Conservation (phyloP, 2,888 invertebrate species). For the Stenchaetothrips biformis region DNA sequence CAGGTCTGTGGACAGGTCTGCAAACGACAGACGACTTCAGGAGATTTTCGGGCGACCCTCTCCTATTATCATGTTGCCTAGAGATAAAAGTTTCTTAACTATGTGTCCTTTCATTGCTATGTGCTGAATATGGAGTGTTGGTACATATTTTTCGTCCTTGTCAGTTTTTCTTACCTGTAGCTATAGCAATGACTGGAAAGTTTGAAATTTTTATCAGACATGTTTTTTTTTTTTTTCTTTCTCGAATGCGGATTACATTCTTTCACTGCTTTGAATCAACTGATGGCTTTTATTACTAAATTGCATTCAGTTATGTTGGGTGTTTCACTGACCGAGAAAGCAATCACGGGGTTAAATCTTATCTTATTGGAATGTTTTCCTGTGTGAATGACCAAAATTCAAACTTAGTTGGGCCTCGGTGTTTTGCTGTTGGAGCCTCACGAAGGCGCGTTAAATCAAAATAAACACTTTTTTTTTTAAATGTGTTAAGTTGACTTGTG, state of each 20-base stretch:
- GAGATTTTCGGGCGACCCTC: neutral
- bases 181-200: neutral
- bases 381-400: neutral
- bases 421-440: neutral
- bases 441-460: neutral
- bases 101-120: neutral
- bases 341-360: neutral
- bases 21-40: neutral
- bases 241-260: neutral
- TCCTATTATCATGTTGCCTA: neutral
- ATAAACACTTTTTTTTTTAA: neutral
- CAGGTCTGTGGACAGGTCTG: conserved; percentile 1
- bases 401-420: neutral
- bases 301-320: neutral
- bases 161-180: neutral
- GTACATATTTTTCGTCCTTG: neutral
- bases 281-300: neutral
- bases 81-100: neutral
- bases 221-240: neutral
- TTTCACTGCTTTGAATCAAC: neutral
- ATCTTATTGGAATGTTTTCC: neutral
- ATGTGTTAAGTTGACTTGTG: neutral
- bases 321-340: neutral
- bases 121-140: neutral
- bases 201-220: neutral